These are phyloP conservation scores for Conopomorpha cramerella DNA, from an alignment of 1,140 invertebrate species.

Conservation along the genomic window DNA sequence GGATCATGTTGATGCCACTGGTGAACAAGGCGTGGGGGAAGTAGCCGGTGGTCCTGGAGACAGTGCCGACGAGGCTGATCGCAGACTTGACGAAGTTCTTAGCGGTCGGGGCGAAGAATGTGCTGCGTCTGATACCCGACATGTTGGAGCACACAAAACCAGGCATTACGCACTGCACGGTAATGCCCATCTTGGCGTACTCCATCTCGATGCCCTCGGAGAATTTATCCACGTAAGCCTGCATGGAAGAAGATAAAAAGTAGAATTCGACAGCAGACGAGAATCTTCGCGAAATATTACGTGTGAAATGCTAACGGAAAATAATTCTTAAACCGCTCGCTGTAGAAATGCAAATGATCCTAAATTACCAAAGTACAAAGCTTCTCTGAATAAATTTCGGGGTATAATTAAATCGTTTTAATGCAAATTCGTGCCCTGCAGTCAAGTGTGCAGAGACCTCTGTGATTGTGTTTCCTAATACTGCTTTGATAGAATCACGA, in stretches of 20 bases:
- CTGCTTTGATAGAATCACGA: too few species aligned
- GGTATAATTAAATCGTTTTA: too few species aligned
- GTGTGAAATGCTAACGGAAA: too few species aligned
- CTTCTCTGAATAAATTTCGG: too few species aligned
- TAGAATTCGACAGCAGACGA: too few species aligned
- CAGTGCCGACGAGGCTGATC: slow-evolving; percentile 77
- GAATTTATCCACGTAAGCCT: slow-evolving; percentile 87
- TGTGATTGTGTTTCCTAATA: too few species aligned
- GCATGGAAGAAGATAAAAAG: slow-evolving; percentile 12
- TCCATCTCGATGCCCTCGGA: slow-evolving; percentile 80
- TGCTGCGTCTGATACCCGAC: slow-evolving; percentile 82
- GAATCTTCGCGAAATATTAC: too few species aligned
- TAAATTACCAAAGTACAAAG: too few species aligned
- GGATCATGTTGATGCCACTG: slow-evolving; percentile 53
- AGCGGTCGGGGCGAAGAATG: slow-evolving; percentile 79
- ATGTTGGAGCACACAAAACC: slow-evolving; percentile 91
- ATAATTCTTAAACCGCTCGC: too few species aligned
- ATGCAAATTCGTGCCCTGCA: too few species aligned
- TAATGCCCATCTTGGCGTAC: slow-evolving; percentile 77
- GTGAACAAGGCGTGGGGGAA: slow-evolving; percentile 73
- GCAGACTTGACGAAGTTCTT: slow-evolving; percentile 77
- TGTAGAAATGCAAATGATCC: too few species aligned
- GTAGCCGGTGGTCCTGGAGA: slow-evolving; percentile 77
- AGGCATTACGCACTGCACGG: slow-evolving; percentile 83
- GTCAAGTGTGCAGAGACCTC: too few species aligned